Percentiles rank a stretch among this genome's conserved stretches.
phyloP scores from a whole-genome alignment of 2,797 vertebrate species.

The Huso huso region DNA sequence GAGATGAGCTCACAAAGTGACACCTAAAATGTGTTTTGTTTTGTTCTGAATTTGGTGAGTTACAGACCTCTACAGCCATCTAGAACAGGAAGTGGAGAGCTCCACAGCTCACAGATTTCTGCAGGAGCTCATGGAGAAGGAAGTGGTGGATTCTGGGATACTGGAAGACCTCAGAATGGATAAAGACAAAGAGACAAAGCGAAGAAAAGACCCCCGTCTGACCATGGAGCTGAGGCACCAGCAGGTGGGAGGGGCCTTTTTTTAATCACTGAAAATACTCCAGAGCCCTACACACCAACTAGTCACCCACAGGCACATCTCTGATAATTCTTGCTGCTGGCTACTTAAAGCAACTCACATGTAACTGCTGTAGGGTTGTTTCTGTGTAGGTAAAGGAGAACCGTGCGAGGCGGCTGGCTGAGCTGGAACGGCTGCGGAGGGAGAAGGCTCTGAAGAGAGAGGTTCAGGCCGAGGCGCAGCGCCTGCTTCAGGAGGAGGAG shows the following conservation, averaged over 20 bases:
- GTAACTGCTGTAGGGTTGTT: constrained; percentile 11
- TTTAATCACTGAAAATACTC: too few relatives aligned
- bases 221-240: constrained; percentile 85
- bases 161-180: constrained; percentile 58
- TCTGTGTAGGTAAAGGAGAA: constrained; percentile 76
- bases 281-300: background rate
- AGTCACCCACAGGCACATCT: background rate
- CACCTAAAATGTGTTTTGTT: too few relatives aligned
- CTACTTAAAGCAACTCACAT: background rate
- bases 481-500: constrained; percentile 55
- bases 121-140: constrained; percentile 74
- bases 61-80: constrained; percentile 72
- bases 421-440: constrained; percentile 51
- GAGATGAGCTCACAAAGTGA: too few relatives aligned
- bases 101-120: constrained; percentile 63
- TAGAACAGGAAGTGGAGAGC: constrained; percentile 72
- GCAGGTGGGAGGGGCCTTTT: constrained; percentile 46
- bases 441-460: constrained; percentile 55
- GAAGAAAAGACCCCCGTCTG: constrained; percentile 59
- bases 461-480: constrained; percentile 57
- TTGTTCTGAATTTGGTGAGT: too few relatives aligned
- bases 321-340: background rate
- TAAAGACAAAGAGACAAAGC: constrained; percentile 46
- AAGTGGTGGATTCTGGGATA: constrained; percentile 57
- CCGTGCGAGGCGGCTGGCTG: constrained; percentile 61